A percentile compares a stretch with the other conserved stretches of the same genome.
phyloP scores from a whole-genome alignment of 2,888 invertebrate species.

The Orthosia gracilis region DNA sequence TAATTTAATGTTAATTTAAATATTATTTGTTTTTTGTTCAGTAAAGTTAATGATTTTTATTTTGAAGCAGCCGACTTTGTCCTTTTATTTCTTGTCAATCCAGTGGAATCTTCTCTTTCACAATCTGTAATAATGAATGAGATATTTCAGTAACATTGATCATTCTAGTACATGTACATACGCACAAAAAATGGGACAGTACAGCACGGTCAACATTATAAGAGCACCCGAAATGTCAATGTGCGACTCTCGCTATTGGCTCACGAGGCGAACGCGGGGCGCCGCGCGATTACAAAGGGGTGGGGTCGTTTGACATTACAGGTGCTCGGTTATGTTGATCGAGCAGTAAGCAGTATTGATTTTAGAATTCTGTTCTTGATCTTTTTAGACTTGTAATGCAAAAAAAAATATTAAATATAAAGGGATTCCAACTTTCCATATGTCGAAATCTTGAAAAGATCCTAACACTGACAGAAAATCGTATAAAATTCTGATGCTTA shows the following conservation, averaged over 20 bases:
- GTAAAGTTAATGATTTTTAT: slow-evolving; percentile 53
- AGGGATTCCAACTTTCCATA: not conserved
- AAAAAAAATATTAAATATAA: not conserved
- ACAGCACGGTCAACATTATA: no score
- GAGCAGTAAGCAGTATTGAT: not conserved
- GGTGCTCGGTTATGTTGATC: no score
- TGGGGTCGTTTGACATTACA: no score
- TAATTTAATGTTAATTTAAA: slow-evolving; percentile 50
- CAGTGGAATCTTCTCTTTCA: slow-evolving; percentile 94
- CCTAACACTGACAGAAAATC: not conserved
- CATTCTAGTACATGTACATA: not conserved
- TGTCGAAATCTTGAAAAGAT: not conserved
- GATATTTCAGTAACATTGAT: slow-evolving; percentile 19
- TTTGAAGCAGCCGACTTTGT: slow-evolving; percentile 68
- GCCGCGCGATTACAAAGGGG: no score
- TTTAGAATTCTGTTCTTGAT: not conserved
- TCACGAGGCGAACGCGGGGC: no score
- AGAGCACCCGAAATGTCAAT: no score
- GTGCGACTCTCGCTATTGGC: no score
- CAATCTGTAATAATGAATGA: slow-evolving; percentile 91
- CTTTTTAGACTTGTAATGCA: not conserved
- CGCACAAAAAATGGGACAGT: not conserved
- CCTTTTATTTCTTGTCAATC: slow-evolving; percentile 82
- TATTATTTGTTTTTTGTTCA: slow-evolving; percentile 34
- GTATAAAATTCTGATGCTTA: not conserved